Base-by-base conservation (phyloP, 2,797 vertebrate species). In the Acridotheres tristis region DNA sequence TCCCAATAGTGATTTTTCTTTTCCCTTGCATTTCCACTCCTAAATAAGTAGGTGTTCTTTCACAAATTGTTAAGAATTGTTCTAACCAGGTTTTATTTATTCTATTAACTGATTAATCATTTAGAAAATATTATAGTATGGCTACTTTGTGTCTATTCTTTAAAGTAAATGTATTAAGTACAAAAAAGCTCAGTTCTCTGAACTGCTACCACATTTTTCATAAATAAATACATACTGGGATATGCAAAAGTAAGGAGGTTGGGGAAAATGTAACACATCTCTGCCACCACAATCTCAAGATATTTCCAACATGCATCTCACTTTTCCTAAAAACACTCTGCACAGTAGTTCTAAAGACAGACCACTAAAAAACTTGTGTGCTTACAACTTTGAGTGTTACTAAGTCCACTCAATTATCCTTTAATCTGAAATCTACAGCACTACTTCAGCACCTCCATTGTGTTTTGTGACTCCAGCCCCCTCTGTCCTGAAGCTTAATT, bases 401-500 rank as follows among this genome's bases (percentile, higher is more conserved):
- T 43, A 61, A 61, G 65, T 67, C 61, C 68, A 48, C 47, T 84
- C 67, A 71, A 88, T 89, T 85, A 78, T 83, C 43, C 34, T 67
- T 92, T 88, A 42, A 59, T 79, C 88, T 69, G 82, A 83, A 78
- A 77, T 65, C 43, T 62, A 45, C 76, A 69, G 34, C 36, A 29
- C 50, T 38, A 59, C 58, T 85, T 92, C 58, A 72, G 55, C 30
- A 73, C 38, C 53, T 92, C 55, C 66, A 63, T 78, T 94, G 66
- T 88, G 54, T 66, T 88, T 77, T 51, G 51, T 75, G 40, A 66
- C 66, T 91, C 32, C 48, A 81, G 27, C 13, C 25, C 40, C 65
- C 79, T 93, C 88, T 91, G 59, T 95, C 48, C 73, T 78, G 82
- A 54, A 75, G 42, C 58, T 95, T 94, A 85, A 94, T 75, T 89